Percentiles rank a stretch among this genome's conserved stretches.
Conservation (phyloP, 2,888 invertebrate genomes). For the Gymnocheta viridis region DNA sequence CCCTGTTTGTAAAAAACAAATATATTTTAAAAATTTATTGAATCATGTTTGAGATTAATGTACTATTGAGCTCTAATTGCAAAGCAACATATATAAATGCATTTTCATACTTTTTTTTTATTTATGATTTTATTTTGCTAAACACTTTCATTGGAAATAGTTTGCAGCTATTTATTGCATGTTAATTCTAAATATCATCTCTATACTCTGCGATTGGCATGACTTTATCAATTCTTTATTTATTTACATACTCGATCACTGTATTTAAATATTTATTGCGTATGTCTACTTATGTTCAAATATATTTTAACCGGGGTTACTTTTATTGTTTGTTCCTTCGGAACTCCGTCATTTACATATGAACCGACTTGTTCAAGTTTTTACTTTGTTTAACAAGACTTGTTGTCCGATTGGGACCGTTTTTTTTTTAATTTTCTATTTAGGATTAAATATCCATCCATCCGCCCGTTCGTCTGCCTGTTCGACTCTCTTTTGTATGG, state of each 20-base stretch:
- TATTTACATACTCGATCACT: not conserved
- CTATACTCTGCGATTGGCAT: conserved; percentile 17
- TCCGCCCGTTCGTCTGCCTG: too few relatives aligned
- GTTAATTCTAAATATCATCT: not conserved
- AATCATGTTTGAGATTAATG: conserved; percentile 70
- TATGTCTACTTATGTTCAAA: too few relatives aligned
- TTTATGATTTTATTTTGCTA: conserved; percentile 5
- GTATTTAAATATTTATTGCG: too few relatives aligned
- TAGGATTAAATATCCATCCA: too few relatives aligned
- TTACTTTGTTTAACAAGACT: too few relatives aligned
- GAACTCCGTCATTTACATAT: too few relatives aligned
- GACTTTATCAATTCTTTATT: conserved; percentile 18
- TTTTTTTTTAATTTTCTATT: too few relatives aligned
- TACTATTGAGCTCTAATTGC: conserved; percentile 81
- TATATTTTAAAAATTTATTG: not conserved
- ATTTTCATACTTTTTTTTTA: not conserved
- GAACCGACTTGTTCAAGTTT: too few relatives aligned
- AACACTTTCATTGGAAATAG: not conserved
- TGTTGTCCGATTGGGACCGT: too few relatives aligned
- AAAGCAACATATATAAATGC: conserved; percentile 52
- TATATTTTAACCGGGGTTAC: too few relatives aligned
- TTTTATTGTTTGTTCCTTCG: too few relatives aligned
- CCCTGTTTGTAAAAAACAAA: not conserved
- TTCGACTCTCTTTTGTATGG: too few relatives aligned
- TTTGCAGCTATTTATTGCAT: not conserved